A percentile compares a stretch with the other conserved stretches of the same genome.
These are phyloP conservation scores for Anaspis maculata DNA, from an alignment of 2,888 invertebrate genomes.

Conservation along the genomic window DNA sequence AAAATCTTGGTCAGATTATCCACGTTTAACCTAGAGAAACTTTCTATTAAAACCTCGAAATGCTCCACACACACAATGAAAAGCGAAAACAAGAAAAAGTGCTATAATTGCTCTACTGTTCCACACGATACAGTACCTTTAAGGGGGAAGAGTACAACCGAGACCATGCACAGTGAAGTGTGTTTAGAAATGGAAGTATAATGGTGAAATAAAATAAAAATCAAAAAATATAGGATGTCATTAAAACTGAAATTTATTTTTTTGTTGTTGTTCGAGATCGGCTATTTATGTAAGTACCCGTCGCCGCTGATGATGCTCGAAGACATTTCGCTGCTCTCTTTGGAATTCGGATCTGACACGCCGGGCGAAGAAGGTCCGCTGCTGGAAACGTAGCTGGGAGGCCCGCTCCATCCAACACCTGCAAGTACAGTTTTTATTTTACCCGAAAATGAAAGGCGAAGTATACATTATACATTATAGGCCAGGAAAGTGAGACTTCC, in stretches of 20 bases:
- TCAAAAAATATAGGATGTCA: constrained; percentile 3
- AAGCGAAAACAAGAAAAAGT: neutral
- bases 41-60: constrained; percentile 1
- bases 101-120: neutral
- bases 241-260: constrained; percentile 4
- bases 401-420: constrained; percentile 71
- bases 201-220: constrained; percentile 9
- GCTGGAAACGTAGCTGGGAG: constrained; percentile 73
- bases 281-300: constrained; percentile 48
- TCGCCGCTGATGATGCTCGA: constrained; percentile 56
- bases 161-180: constrained; percentile 8
- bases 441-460: too few species aligned
- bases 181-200: constrained; percentile 5
- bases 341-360: constrained; percentile 51
- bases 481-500: too few species aligned
- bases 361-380: constrained; percentile 77
- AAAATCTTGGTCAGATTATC: constrained; percentile 46
- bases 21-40: constrained; percentile 30
- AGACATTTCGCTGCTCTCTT: constrained; percentile 53
- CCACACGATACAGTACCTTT: constrained; percentile 7
- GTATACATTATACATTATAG: too few species aligned
- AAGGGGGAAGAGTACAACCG: constrained; percentile 4
- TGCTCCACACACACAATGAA: neutral
- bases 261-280: constrained; percentile 11
- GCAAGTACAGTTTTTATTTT: too few species aligned